These are phyloP conservation scores for Plestiodon gilberti DNA, from an alignment of 2,113 vertebrate genomes.

Conservation along the genomic window DNA sequence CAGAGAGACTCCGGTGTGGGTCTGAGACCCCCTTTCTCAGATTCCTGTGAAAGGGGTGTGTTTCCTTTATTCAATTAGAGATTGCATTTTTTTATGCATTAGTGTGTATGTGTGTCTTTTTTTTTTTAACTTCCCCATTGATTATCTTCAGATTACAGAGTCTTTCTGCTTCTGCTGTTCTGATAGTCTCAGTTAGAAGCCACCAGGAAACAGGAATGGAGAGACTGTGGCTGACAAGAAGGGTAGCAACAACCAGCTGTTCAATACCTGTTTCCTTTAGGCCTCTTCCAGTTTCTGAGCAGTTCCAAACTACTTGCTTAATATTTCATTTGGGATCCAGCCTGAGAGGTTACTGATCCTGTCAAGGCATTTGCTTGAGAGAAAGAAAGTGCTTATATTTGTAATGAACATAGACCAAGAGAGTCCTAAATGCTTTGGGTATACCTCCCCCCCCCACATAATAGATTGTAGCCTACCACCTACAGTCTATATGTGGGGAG, in stretches of 20 bases:
- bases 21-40: neutral
- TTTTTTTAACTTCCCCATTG: slow-evolving; percentile 17
- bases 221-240: slow-evolving; percentile 41
- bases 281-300: slow-evolving; percentile 51
- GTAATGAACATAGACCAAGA: neutral
- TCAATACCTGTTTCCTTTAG: slow-evolving; percentile 32
- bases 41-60: slow-evolving; percentile 7
- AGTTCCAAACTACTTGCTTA: slow-evolving; percentile 48
- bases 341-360: slow-evolving; percentile 38
- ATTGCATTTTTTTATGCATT: neutral
- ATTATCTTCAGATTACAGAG: slow-evolving; percentile 31
- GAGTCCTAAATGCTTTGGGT: neutral
- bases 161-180: slow-evolving; percentile 31
- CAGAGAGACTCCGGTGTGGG: slow-evolving; percentile 37
- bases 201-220: slow-evolving; percentile 49
- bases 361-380: slow-evolving; percentile 31
- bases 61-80: no score
- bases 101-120: neutral
- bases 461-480: no score
- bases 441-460: neutral
- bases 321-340: slow-evolving; percentile 32
- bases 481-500: neutral
- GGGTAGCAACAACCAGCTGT: slow-evolving; percentile 14
- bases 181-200: slow-evolving; percentile 46
- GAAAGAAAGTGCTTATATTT: slow-evolving; percentile 62